A percentile compares a stretch with the other conserved stretches of the same genome.
phyloP scores from a whole-genome alignment of 2,113 vertebrate species.

The Albula glossodonta region DNA sequence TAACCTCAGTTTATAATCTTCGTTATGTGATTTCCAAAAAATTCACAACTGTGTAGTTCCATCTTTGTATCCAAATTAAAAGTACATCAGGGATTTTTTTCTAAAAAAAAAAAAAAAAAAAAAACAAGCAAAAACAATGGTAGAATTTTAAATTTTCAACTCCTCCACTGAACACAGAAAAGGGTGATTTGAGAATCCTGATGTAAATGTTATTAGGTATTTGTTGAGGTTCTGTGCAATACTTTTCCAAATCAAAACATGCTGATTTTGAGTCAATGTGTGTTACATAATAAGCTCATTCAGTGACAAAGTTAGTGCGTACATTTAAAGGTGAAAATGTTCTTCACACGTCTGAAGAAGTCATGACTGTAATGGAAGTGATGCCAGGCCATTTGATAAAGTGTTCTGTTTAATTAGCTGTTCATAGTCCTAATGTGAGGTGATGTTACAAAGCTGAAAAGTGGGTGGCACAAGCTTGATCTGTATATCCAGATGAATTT shows the following conservation, averaged over 20 bases:
- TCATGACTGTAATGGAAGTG: no score
- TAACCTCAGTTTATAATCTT: neutral
- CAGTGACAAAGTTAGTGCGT: neutral
- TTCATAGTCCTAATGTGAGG: neutral
- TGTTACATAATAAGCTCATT: neutral
- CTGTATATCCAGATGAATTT: no score
- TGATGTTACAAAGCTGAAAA: neutral
- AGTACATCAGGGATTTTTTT: neutral
- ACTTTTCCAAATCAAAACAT: neutral
- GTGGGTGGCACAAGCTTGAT: neutral
- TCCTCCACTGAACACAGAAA: neutral
- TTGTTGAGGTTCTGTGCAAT: neutral
- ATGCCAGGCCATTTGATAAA: no score
- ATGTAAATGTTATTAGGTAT: no score
- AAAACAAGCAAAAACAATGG: neutral
- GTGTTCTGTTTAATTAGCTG: no score
- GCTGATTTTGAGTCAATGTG: neutral
- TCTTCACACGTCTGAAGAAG: no score
- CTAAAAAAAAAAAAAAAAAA: neutral
- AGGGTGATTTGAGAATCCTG: no score
- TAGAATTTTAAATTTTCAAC: neutral
- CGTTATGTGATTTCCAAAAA: neutral
- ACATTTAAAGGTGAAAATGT: neutral
- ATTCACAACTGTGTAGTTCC: neutral
- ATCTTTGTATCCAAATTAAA: neutral